Base-by-base conservation (phyloP, 2,113 vertebrate genomes). In the Balaeniceps rex region DNA sequence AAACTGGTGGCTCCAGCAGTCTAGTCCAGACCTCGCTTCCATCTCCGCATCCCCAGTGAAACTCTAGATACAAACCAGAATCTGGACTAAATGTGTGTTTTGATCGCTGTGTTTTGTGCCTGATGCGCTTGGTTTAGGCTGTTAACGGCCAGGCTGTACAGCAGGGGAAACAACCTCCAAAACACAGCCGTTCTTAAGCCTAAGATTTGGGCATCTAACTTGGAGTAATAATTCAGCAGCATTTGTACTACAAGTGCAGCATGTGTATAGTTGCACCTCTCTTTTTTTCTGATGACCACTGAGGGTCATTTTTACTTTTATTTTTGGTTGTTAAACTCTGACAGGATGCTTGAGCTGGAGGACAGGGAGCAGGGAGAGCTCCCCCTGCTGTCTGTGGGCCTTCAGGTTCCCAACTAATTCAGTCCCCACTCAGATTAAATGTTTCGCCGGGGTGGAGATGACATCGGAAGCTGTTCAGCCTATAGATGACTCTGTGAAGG, bases 371-470 rank as follows among this genome's bases (percentile, higher is more conserved):
- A 57, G 42, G 25, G 90, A 89, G 85, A 57, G 71, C 87, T 95
- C 95, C 93, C 97, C 87, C 95, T 96, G 88, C 85, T 94, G 96
- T 64, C 47, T 31, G 55, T 79, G 86, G 24, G 40, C 21, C 57
- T 88, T 23, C 82, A 31, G 11, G 33, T 23, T 90, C 47, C 65
- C 21, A 31, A 9, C 15, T 49, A 9, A 47, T 21, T 69, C 4
- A 2, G 9, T 64, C 33, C 61, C 57, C 8, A 13, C 51, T 64
- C 44, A 28, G 38, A 19, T 51, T 7, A 49, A 79, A 60, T 8
- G 33, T 64, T 83, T 64, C 88, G 33, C 51, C 9, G 8, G 25
- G 14, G 22, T 76, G 52, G 47, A 76, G 66, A 36, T 49, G 61
- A 36, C 38, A 8, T 3, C 22, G 38, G 71, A 63, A 64, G 19